Conservation (phyloP, 2,888 invertebrate species). For the Macaria liturata region DNA sequence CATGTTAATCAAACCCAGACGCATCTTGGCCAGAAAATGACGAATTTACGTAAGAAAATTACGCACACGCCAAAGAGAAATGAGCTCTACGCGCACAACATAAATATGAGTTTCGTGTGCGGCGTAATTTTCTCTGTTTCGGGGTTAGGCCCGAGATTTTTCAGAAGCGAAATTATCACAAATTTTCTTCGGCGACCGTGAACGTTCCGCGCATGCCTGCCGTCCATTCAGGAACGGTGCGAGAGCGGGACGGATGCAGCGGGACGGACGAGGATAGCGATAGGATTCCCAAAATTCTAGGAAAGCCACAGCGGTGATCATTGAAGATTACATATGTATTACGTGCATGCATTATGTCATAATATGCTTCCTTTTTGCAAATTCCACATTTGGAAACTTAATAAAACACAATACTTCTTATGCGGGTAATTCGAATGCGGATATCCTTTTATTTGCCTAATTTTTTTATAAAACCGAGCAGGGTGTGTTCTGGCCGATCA, state of each 20-base stretch:
- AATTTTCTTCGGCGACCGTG: constrained; percentile 34
- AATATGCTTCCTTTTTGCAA: constrained; percentile 20
- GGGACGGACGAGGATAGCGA: constrained; percentile 44
- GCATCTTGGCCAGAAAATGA: constrained; percentile 6
- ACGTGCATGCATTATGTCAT: constrained; percentile 30
- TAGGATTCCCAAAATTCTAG: constrained; percentile 59
- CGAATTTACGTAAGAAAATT: constrained; percentile 18
- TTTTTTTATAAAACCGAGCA: constrained; percentile 4
- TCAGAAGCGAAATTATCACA: constrained; percentile 35
- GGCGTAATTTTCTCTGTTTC: constrained; percentile 16
- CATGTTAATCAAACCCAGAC: constrained; percentile 10
- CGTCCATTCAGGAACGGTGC: constrained; percentile 67
- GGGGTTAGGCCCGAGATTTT: constrained; percentile 32
- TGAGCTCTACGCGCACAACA: constrained; percentile 15
- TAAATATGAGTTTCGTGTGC: constrained; percentile 17
- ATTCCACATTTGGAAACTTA: constrained; percentile 4
- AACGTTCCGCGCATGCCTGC: constrained; percentile 65
- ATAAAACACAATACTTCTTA: not conserved
- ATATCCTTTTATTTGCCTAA: not conserved
- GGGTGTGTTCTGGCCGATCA: constrained; percentile 12
- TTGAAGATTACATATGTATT: constrained; percentile 30
- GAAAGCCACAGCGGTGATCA: constrained; percentile 44
- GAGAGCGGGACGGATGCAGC: constrained; percentile 48
- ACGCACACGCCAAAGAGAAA: constrained; percentile 7
- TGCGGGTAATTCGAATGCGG: not conserved